phyloP scores from a whole-genome alignment of 2,797 vertebrate genomes.

The Aplochiton taeniatus region DNA sequence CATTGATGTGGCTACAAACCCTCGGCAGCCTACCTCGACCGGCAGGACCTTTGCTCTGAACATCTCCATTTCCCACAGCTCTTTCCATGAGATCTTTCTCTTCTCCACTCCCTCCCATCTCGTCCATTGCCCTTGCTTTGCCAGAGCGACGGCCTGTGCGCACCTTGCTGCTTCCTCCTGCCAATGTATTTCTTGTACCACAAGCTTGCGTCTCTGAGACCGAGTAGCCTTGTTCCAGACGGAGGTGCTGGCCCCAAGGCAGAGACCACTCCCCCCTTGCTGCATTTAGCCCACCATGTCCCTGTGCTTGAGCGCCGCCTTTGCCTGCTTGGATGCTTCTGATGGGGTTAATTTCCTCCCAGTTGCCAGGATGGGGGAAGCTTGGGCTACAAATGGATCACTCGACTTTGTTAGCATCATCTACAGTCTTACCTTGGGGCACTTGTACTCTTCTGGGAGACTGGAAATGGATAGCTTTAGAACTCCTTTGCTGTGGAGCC shows the following conservation, averaged over 20 bases:
- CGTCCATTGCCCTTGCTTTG: conserved; percentile 1
- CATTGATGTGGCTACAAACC: no score
- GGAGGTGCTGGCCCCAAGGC: background rate
- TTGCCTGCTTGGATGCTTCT: background rate
- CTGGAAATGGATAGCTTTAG: conserved; percentile 10
- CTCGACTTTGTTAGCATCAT: conserved; percentile 3
- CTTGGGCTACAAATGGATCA: background rate
- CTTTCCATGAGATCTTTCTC: background rate
- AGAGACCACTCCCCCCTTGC: conserved; percentile 1
- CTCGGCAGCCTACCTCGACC: no score
- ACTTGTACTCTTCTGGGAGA: conserved; percentile 22
- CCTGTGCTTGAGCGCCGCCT: background rate
- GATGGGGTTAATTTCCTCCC: conserved; percentile 3
- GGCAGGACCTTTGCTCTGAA: no score
- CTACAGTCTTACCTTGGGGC: conserved; percentile 17
- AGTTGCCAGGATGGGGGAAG: background rate
- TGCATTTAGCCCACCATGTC: conserved; percentile 4
- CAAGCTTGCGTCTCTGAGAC: background rate
- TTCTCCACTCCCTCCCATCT: conserved; percentile 8
- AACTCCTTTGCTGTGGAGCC: conserved; percentile 14
- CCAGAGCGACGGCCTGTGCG: background rate
- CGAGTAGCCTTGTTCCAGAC: background rate
- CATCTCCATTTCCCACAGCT: conserved; percentile 2
- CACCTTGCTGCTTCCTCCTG: background rate
- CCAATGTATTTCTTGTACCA: background rate